These are phyloP conservation scores for Arion vulgaris DNA, from an alignment of 1,140 invertebrate genomes.

Conservation along the genomic window DNA sequence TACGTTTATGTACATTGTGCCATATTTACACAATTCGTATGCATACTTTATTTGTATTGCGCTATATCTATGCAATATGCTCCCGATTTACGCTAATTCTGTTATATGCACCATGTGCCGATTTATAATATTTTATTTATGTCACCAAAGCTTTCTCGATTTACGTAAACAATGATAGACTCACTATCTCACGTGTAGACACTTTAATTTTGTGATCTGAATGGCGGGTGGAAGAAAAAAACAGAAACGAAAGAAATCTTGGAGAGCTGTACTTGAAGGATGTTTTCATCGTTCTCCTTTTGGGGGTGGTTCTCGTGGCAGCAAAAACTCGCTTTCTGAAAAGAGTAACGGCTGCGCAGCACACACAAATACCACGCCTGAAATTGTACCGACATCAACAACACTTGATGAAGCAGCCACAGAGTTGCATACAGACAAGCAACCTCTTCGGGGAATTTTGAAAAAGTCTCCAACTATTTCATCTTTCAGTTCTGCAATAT, in stretches of 20 bases:
- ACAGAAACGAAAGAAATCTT: conserved; percentile 25
- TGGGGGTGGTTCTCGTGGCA: not conserved
- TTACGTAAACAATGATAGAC: no score
- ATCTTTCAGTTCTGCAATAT: not conserved
- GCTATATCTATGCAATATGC: no score
- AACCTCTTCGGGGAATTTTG: conserved; percentile 22
- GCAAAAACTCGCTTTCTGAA: not conserved
- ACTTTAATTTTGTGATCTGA: not conserved
- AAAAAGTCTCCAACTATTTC: conserved; percentile 28
- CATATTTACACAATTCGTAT: no score
- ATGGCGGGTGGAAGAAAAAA: conserved; percentile 30
- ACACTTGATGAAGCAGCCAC: not conserved
- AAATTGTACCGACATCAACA: not conserved
- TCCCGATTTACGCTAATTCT: no score
- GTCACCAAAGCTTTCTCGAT: no score
- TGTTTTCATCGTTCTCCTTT: conserved; percentile 23
- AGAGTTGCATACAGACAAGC: not conserved
- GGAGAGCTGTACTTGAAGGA: conserved; percentile 30
- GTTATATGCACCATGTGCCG: no score
- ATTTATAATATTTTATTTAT: no score
- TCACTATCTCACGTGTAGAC: no score
- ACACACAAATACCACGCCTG: not conserved
- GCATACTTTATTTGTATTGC: no score
- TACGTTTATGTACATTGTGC: no score
- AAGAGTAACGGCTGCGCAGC: not conserved